A percentile compares a stretch with the other conserved stretches of the same genome.
Conservation (phyloP, 2,888 invertebrate species). For the Heliconius hortense region DNA sequence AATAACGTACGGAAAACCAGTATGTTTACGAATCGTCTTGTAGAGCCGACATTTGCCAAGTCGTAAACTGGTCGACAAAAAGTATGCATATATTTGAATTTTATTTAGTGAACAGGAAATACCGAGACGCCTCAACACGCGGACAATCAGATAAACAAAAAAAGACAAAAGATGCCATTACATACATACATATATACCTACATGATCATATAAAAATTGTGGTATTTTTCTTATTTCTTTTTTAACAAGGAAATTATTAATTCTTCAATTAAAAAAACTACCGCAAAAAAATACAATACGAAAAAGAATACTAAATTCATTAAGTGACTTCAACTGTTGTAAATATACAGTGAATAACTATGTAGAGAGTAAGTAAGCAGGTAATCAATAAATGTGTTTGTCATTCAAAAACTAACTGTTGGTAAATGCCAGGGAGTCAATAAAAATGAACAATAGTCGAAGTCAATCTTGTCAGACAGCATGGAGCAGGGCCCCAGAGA, state of each 20-base stretch:
- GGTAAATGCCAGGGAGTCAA: conserved; percentile 67
- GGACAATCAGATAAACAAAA: conserved; percentile 53
- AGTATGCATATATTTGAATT: conserved; percentile 78
- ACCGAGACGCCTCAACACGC: conserved; percentile 58
- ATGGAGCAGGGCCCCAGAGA: conserved; percentile 60
- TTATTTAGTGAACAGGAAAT: conserved; percentile 77
- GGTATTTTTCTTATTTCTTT: conserved; percentile 31
- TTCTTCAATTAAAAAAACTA: conserved; percentile 9
- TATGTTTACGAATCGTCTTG: conserved; percentile 47
- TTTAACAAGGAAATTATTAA: conserved; percentile 34
- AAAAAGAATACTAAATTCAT: conserved; percentile 2
- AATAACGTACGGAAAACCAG: conserved; percentile 49
- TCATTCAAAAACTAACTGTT: conserved; percentile 48
- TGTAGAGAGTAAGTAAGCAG: conserved; percentile 29
- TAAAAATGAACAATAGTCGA: conserved; percentile 74
- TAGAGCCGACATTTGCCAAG: conserved; percentile 45
- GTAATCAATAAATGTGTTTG: conserved; percentile 41
- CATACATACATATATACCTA: conserved; percentile 41
- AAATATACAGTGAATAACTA: conserved; percentile 27
- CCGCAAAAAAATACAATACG: conserved; percentile 11
- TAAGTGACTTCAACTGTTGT: conserved; percentile 10
- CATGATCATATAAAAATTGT: conserved; percentile 30
- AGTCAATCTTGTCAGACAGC: conserved; percentile 77
- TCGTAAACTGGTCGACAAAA: conserved; percentile 70
- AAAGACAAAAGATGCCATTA: conserved; percentile 49